Evolutionary conservation across 2,888 invertebrate genomes (phyloP).

Genomic region (Xanthorhoe designata): DNA sequence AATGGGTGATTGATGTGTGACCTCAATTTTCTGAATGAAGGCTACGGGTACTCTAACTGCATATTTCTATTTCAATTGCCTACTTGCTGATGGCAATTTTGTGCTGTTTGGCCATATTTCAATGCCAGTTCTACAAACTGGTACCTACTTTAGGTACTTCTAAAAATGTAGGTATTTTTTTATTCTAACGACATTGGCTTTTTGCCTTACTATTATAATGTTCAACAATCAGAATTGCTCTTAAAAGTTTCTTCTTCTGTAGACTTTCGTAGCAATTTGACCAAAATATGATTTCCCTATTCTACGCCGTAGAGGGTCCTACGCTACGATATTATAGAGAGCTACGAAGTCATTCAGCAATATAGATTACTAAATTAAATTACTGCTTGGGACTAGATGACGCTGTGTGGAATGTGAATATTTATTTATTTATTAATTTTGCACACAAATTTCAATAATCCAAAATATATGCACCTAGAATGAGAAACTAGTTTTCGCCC

Average conservation of each 20-base stretch:
- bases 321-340: not conserved
- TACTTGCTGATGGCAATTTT: constrained; percentile 8
- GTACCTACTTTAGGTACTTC: too few species aligned
- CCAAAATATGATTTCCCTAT: not conserved
- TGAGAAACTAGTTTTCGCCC: too few species aligned
- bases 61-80: constrained; percentile 7
- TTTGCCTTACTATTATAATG: too few species aligned
- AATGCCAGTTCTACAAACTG: not conserved
- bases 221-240: not conserved
- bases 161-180: too few species aligned
- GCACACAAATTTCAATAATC: too few species aligned
- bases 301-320: constrained; percentile 5
- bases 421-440: too few species aligned
- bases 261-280: not conserved
- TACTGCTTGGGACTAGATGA: too few species aligned
- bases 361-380: too few species aligned
- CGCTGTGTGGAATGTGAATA: too few species aligned
- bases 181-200: too few species aligned
- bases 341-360: not conserved
- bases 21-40: constrained; percentile 37
- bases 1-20: constrained; percentile 37
- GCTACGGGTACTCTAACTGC: constrained; percentile 22
- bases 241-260: not conserved
- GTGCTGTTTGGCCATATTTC: not conserved
- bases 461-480: too few species aligned